A percentile compares a stretch with the other conserved stretches of the same genome.
These are phyloP conservation scores for Clunio marinus DNA, from an alignment of 2,888 invertebrate species.

Conservation along the genomic window DNA sequence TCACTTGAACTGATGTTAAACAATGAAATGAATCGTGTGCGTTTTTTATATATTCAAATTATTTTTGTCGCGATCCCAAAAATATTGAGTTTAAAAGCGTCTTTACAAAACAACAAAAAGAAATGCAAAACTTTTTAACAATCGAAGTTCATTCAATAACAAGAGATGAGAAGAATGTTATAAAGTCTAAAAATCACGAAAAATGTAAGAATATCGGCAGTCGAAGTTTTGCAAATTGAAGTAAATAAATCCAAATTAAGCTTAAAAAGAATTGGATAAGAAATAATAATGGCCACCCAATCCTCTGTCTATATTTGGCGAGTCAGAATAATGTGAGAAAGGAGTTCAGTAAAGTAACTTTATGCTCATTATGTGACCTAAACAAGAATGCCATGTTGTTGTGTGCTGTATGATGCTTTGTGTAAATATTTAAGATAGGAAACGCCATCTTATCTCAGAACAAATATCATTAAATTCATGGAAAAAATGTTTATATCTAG, in stretches of 20 bases:
- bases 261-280: slow-evolving; percentile 28
- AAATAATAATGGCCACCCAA: slow-evolving; percentile 29
- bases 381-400: not conserved
- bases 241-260: slow-evolving; percentile 36
- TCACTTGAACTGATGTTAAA: slow-evolving; percentile 7
- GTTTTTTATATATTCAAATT: slow-evolving; percentile 6
- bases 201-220: too few relatives aligned
- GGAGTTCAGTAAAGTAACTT: not conserved
- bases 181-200: slow-evolving; percentile 2
- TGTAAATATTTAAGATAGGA: too few relatives aligned
- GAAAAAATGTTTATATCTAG: too few relatives aligned
- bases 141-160: slow-evolving; percentile 7
- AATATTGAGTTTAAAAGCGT: too few relatives aligned
- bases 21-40: slow-evolving; percentile 25
- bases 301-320: slow-evolving; percentile 4
- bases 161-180: slow-evolving; percentile 3
- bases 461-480: too few relatives aligned
- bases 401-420: slow-evolving; percentile 14
- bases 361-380: slow-evolving; percentile 2
- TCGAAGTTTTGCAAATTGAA: slow-evolving; percentile 19
- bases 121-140: not conserved
- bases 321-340: not conserved
- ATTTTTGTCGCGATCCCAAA: not conserved
- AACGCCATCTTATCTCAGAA: too few relatives aligned
- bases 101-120: not conserved